Evolutionary conservation across 2,888 invertebrate species (phyloP).

Genomic region (Glyphotaelius pellucidus): DNA sequence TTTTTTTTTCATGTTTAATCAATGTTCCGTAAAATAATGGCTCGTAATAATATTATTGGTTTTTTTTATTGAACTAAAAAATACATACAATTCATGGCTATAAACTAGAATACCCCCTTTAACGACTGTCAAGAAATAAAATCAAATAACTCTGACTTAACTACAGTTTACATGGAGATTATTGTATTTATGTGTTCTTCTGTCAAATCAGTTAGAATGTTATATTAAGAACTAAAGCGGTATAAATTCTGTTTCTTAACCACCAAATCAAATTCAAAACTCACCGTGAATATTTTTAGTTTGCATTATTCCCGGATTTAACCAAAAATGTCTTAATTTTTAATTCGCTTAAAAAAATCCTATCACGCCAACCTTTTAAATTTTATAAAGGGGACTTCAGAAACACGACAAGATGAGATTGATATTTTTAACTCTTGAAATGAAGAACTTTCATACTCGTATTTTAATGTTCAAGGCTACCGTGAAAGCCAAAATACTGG

Average conservation of each 20-base stretch:
- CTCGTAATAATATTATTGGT: too few relatives aligned
- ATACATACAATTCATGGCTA: too few relatives aligned
- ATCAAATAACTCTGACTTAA: too few relatives aligned
- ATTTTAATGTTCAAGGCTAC: background rate
- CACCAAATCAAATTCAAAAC: background rate
- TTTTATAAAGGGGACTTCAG: background rate
- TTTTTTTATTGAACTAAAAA: too few relatives aligned
- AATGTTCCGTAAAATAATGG: too few relatives aligned
- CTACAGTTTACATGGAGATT: background rate
- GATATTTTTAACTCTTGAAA: constrained; percentile 14
- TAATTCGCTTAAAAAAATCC: background rate
- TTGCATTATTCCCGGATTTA: background rate
- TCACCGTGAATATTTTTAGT: background rate
- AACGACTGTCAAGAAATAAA: too few relatives aligned
- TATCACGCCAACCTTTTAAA: background rate
- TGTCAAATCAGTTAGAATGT: background rate
- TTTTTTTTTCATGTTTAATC: too few relatives aligned
- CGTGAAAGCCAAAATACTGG: background rate
- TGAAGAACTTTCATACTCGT: constrained; percentile 7
- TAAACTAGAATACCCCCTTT: too few relatives aligned
- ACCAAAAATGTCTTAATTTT: background rate
- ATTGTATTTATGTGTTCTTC: background rate
- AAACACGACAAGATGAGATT: background rate
- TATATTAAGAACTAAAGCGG: background rate
- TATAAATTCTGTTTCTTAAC: background rate